Evolutionary conservation across 2,797 vertebrate species (phyloP), one percentile per base, ranked within the genome.

Genomic region (Muraenolepis orangiensis): DNA sequence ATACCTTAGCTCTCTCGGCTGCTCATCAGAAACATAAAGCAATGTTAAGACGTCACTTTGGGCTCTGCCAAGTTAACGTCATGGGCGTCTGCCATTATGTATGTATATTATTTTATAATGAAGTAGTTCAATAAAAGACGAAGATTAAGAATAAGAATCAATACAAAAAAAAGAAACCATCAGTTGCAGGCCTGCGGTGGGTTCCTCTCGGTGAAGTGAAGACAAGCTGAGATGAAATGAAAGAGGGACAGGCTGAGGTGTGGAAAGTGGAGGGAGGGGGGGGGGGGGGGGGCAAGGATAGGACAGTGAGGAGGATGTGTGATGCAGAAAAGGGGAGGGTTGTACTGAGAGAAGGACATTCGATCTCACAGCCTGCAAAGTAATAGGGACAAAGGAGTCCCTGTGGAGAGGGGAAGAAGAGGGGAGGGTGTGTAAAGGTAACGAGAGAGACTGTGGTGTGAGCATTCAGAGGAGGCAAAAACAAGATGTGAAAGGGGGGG

Each of bases 221-320:
- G 51, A 57, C 51, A 57, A 31, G 32, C 29, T 30, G 10, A 34
- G 18, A n/a, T n/a, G n/a, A 34, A 31, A 42, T 71, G 71, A 30
- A 51, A 30, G 46, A 61, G 30, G 57, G 71, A 72, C 18, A 18
- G 72, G 66, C 26, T 29, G 31, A 18, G 30, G 28, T 31, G 31
- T 20, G 30, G 67, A 31, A 20, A 34, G 66, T 20, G 28, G 66
- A 14, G 28, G 31, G 4, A 26, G 28, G 28, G 31, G 4, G 28
- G 70, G 42, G 30, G 31, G 36, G 29, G 31, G 51, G 11, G 18
- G 6, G 1, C 7, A n/a, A 30, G 36, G 34, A 51, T 51, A n/a
- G n/a, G n/a, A 46, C 32, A 64, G 74, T 16, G 30, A 74, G 73
- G 28, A 69, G 68, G 28, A 6, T 23, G n/a, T 51, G 66, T 69